Evolutionary conservation across 2,113 vertebrate genomes (phyloP).

Genomic region (Trichechus manatus): DNA sequence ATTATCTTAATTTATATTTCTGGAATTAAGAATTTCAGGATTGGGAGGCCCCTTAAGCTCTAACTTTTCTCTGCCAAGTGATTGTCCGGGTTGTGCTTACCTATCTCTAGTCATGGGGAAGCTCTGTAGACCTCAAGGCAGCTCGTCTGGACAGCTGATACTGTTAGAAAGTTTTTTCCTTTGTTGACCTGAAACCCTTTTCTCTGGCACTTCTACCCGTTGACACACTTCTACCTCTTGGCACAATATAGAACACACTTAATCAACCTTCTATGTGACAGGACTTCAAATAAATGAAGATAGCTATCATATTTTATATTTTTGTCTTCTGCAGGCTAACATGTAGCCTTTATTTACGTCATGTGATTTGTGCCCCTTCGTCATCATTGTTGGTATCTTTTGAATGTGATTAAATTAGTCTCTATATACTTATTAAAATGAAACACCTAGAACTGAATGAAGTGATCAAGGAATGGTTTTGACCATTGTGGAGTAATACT

Average conservation of each 20-base stretch:
- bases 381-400: neutral
- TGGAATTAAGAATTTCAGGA: slow-evolving; percentile 23
- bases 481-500: neutral
- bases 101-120: neutral
- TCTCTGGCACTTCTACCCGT: neutral
- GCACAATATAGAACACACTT: neutral
- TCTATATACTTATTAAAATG: neutral
- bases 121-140: neutral
- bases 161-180: neutral
- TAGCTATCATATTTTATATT: neutral
- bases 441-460: neutral
- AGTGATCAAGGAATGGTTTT: neutral
- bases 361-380: neutral
- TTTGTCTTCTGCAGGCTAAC: neutral
- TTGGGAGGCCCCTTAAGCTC: neutral
- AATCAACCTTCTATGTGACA: neutral
- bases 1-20: neutral
- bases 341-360: neutral
- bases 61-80: neutral
- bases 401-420: neutral
- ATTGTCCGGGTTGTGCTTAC: neutral
- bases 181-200: neutral
- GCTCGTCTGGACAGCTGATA: neutral
- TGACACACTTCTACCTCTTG: neutral
- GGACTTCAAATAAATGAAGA: neutral